A percentile compares a stretch with the other conserved stretches of the same genome.
Conservation (phyloP, 2,797 vertebrate genomes). For the Valencia hispanica region DNA sequence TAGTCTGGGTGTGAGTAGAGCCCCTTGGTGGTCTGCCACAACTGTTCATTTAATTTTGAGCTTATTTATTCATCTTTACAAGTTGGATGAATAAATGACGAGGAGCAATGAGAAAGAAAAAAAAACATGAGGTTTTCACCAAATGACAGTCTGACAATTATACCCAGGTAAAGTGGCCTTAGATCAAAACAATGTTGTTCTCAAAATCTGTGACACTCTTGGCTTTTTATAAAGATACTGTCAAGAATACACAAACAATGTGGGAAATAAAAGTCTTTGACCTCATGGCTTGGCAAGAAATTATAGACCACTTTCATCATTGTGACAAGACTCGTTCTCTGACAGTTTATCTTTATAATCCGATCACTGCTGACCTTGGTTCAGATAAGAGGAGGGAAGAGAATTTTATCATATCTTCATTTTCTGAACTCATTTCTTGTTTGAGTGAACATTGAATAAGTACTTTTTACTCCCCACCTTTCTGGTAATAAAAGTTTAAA, state of each 20-base stretch:
- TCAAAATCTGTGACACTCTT: too few species aligned
- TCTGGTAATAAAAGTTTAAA: constrained; percentile 25
- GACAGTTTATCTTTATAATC: background rate
- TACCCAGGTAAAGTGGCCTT: too few species aligned
- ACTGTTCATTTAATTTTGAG: too few species aligned
- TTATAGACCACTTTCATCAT: background rate
- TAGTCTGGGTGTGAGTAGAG: too few species aligned
- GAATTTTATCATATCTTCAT: background rate
- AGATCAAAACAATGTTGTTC: too few species aligned
- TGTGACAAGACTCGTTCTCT: background rate
- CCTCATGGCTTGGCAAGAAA: background rate
- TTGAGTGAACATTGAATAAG: background rate
- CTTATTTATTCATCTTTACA: background rate
- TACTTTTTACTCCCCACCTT: constrained; percentile 15
- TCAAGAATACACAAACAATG: background rate
- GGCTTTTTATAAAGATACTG: background rate
- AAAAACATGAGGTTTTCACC: background rate
- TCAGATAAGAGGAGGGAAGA: background rate
- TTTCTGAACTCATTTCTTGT: background rate
- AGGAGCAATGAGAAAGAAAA: background rate
- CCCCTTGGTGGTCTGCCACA: too few species aligned
- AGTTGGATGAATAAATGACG: background rate
- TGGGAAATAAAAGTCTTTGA: background rate
- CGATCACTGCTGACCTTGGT: background rate
- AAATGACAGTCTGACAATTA: background rate